These are phyloP conservation scores for Yponomeuta plumbellus DNA, from an alignment of 2,888 invertebrate genomes.

Conservation along the genomic window DNA sequence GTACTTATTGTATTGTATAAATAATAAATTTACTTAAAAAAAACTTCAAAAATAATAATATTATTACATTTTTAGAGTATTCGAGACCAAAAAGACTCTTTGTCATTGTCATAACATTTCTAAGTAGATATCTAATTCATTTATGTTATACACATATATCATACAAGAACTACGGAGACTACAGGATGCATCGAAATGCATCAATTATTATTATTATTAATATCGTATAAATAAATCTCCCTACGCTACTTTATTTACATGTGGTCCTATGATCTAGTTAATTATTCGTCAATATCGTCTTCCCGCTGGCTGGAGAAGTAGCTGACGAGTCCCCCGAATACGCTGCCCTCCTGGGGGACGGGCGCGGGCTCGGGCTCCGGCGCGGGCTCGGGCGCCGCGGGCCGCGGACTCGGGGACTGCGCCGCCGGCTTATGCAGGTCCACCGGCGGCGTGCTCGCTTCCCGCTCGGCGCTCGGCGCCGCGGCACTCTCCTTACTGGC, in stretches of 20 bases:
- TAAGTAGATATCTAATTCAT: constrained; percentile 19
- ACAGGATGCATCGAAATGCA: background rate
- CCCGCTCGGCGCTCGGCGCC: background rate
- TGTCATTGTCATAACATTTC: constrained; percentile 31
- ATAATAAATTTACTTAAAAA: constrained; percentile 72
- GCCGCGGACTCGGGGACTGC: constrained; percentile 27
- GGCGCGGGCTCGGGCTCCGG: constrained; percentile 30
- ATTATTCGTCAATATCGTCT: constrained; percentile 86
- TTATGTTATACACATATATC: constrained; percentile 31
- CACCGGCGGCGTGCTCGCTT: constrained; percentile 39
- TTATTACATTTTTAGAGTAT: constrained; percentile 52
- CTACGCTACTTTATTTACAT: constrained; percentile 16
- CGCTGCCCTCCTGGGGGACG: constrained; percentile 78
- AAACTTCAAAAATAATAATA: constrained; percentile 63
- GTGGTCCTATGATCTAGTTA: background rate
- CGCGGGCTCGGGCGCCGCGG: constrained; percentile 32
- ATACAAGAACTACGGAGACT: constrained; percentile 14
- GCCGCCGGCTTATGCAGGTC: constrained; percentile 39
- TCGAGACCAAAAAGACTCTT: constrained; percentile 70
- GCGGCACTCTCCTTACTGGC: background rate
- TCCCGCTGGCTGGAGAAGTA: constrained; percentile 94
- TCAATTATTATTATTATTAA: constrained; percentile 5
- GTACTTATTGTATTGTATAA: constrained; percentile 73
- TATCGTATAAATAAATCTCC: constrained; percentile 20
- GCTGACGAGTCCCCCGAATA: constrained; percentile 93